These are phyloP conservation scores for Candoia aspera DNA, from an alignment of 2,113 vertebrate species.

Conservation along the genomic window DNA sequence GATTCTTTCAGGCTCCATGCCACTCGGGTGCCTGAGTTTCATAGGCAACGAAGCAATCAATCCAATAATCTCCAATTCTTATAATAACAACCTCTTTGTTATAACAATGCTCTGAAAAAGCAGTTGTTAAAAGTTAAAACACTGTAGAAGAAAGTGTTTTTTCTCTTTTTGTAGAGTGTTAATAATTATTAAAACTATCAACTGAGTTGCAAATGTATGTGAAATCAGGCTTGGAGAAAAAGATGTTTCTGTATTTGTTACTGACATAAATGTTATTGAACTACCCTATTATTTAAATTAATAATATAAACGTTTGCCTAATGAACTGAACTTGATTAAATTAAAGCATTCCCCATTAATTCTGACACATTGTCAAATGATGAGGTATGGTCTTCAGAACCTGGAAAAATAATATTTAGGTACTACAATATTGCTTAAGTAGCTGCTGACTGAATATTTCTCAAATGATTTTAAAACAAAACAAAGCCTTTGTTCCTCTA, in stretches of 20 bases:
- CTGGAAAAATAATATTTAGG: conserved; percentile 63
- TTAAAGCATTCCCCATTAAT: conserved; percentile 81
- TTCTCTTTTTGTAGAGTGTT: not conserved
- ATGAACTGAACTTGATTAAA: conserved; percentile 81
- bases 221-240: conserved; percentile 46
- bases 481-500: not conserved
- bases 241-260: conserved; percentile 57
- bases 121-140: not conserved
- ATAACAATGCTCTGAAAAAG: not conserved
- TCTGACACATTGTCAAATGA: conserved; percentile 74
- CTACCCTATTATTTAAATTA: conserved; percentile 78
- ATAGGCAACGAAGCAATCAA: not conserved
- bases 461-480: conserved; percentile 50
- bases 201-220: conserved; percentile 36
- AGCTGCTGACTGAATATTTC: conserved; percentile 57
- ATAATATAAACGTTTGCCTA: conserved; percentile 82
- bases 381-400: conserved; percentile 68
- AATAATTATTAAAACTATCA: conserved; percentile 25
- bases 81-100: conserved; percentile 15
- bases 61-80: not conserved
- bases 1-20: not conserved
- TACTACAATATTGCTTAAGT: conserved; percentile 47
- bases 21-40: not conserved
- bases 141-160: conserved; percentile 17
- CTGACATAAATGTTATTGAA: conserved; percentile 77